phyloP scores from a whole-genome alignment of 1,140 invertebrate genomes.

The Campoletis sonorensis region DNA sequence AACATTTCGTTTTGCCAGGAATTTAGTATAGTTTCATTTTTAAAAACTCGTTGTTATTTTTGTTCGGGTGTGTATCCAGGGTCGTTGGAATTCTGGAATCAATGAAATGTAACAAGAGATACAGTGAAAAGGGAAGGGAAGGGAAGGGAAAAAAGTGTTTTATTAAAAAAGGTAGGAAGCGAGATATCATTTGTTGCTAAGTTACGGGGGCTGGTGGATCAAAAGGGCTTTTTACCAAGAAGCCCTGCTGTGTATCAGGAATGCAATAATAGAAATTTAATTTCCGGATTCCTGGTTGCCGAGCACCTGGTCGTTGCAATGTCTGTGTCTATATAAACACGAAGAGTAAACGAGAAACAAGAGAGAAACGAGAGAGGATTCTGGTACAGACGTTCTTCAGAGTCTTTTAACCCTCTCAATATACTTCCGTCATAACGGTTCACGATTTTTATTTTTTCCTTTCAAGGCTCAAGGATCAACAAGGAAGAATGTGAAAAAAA shows the following conservation, averaged over 20 bases:
- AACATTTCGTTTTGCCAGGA: too few species aligned
- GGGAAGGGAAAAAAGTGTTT: too few species aligned
- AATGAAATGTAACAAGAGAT: too few species aligned
- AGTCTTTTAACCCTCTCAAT: slow-evolving; percentile 17
- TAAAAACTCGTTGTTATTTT: neutral
- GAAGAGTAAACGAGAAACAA: neutral
- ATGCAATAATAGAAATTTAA: slow-evolving; percentile 42
- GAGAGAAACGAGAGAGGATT: slow-evolving; percentile 12
- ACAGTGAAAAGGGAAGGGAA: neutral
- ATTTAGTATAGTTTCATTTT: neutral
- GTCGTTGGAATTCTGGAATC: too few species aligned
- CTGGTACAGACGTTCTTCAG: neutral
- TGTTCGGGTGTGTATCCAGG: too few species aligned
- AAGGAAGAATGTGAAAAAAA: neutral
- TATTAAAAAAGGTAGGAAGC: neutral
- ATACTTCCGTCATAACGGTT: slow-evolving; percentile 61
- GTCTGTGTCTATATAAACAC: neutral
- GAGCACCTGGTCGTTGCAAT: slow-evolving; percentile 7
- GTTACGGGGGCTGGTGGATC: neutral
- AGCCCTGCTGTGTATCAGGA: slow-evolving; percentile 8
- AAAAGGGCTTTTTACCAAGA: neutral
- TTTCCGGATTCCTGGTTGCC: slow-evolving; percentile 27
- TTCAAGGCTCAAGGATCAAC: slow-evolving; percentile 44
- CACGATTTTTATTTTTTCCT: neutral
- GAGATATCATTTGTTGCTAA: slow-evolving; percentile 3